Conservation (phyloP, 2,113 vertebrate species). For the Cervus canadensis region DNA sequence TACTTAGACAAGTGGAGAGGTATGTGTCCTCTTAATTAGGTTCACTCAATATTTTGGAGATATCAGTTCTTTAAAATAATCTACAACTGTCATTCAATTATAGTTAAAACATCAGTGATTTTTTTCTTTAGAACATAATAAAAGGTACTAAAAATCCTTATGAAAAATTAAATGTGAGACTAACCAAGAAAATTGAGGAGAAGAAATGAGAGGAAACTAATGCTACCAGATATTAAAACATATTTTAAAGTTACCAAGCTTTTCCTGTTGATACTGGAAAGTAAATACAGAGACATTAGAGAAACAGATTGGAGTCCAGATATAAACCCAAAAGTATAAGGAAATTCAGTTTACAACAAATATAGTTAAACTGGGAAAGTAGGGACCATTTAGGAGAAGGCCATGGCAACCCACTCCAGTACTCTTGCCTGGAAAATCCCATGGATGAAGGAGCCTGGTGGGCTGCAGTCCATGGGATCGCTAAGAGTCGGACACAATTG, state of each 20-base stretch:
- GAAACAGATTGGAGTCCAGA: background rate
- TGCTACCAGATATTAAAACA: background rate
- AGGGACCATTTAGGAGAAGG: background rate
- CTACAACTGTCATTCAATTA: background rate
- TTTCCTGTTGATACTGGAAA: background rate
- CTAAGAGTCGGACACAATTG: no score
- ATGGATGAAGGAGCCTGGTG: no score
- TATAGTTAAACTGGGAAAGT: background rate
- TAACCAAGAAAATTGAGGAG: background rate
- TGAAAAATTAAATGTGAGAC: background rate
- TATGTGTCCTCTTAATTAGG: background rate
- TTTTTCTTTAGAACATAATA: background rate
- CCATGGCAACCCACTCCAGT: no score
- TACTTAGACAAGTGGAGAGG: background rate
- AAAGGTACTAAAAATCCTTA: background rate
- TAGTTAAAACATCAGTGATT: background rate
- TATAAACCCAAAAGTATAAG: background rate
- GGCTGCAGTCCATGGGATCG: no score
- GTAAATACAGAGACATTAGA: background rate
- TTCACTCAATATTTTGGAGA: background rate
- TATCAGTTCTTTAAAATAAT: constrained; percentile 22
- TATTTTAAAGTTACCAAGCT: constrained; percentile 4
- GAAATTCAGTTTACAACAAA: background rate
- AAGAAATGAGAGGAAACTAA: background rate
- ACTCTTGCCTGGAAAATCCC: no score